Percentiles rank a stretch among this genome's conserved stretches.
Evolutionary conservation across 2,797 vertebrate species (phyloP).

Genomic region (Vipera latastei): DNA sequence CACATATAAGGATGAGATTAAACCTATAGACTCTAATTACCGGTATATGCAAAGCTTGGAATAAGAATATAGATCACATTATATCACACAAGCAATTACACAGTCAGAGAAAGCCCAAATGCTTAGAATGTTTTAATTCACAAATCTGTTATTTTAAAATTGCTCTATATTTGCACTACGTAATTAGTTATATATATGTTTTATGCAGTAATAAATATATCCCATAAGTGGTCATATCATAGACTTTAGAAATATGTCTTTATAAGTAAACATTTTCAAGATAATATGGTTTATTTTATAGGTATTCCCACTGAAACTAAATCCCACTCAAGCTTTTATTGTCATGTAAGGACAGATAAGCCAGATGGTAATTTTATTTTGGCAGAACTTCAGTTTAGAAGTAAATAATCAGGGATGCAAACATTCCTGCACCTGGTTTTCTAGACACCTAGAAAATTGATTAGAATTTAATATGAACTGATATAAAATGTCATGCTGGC

Average conservation of each 20-base stretch:
- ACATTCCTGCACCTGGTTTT: neutral
- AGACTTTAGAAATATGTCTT: neutral
- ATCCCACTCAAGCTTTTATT: neutral
- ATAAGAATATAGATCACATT: neutral
- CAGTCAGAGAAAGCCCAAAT: neutral
- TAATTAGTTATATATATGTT: neutral
- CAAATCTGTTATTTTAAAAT: neutral
- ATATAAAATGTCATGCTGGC: neutral
- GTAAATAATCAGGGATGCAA: neutral
- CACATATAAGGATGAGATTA: neutral
- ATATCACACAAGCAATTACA: neutral
- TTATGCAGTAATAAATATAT: neutral
- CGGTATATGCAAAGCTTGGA: neutral
- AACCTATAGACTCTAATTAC: neutral
- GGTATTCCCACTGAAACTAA: neutral
- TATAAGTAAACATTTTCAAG: neutral
- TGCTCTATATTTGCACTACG: neutral
- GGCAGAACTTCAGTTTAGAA: neutral
- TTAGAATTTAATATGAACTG: neutral
- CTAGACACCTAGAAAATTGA: neutral
- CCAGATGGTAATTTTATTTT: constrained; percentile 10
- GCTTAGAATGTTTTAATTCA: neutral
- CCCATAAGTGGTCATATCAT: neutral
- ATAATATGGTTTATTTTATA: neutral
- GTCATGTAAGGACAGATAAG: neutral